Base-by-base conservation (phyloP, 2,113 vertebrate species). In the Pygoscelis adeliae region DNA sequence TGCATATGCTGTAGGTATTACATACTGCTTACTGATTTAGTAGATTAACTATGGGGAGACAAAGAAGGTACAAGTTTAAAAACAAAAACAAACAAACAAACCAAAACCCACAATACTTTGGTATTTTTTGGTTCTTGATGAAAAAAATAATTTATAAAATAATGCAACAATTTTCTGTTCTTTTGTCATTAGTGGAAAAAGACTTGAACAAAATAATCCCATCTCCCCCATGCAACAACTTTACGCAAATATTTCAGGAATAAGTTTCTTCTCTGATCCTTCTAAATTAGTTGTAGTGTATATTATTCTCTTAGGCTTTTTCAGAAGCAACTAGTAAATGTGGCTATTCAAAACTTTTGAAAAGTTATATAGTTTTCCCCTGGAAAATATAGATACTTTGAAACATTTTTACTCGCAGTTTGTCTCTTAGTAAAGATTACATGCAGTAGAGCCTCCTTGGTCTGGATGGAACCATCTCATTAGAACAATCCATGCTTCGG, bases 211-310 rank as follows among this genome's bases (percentile, higher is more conserved):
- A 66, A 93, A 87, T 10, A 36, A 74, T 26, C 7, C 2, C 15
- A 30, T 20, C 5, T 40, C 6, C 9, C 5, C 3, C 20, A 6
- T 25, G 4, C 2, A 2, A 59, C 14, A 53, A 30, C 19, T 9
- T 63, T 20, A 59, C 1, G 1, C 11, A 1, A 50, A 7, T 70
- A 44, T 65, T 59, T 65, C n/a, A 65, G 44, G 19, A 84, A 49
- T 10, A 44, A 9, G 5, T 65, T 83, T 93, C 14, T 65, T 59
- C 38, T 70, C 27, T 70, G 13, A 42, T 55, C 17, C 7, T 30
- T 87, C 13, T 70, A 32, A 53, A 49, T 44, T 63, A 20, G 8
- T 61, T 22, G 19, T 11, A 55, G 5, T 5, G 2, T 27, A 10
- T 26, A 47, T 42, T 59, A 17, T 59, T 70, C 77, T 47, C 32